Evolutionary conservation across 1,140 invertebrate species (phyloP), one percentile per base, ranked within the genome.

Genomic region (Lordiphosa clarofinis): DNA sequence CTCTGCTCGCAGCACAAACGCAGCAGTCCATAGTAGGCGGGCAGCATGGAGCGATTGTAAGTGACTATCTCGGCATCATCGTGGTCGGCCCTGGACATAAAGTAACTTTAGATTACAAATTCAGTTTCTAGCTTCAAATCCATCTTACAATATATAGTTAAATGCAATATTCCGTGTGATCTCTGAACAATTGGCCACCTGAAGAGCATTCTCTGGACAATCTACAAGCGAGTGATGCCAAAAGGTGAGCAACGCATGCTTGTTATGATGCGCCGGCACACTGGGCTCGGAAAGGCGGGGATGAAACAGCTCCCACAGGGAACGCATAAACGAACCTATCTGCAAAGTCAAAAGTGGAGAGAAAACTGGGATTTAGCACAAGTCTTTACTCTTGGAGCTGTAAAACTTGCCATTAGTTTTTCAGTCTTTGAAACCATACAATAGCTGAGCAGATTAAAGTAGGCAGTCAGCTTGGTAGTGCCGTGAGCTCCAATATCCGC

Each of bases 251-350:
- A 98, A 90, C 4, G 96, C 95, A 90, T 98, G 95, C 89, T 98
- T 98, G 87, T 98, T 98, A 71, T 97, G 96, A 91, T 98, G 96
- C 44, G 97, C 95, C 28, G 96, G 94, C 78, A 98, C 96, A 52
- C 96, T 95, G 2, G 97, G 97, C 90, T 98, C 97, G n/a, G 96
- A 96, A 43, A 98, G 91, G 69, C 96, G 96, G 12, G 96, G 96
- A 90, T 98, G 96, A 89, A 98, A 98, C 44, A 98, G 90, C 63
- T 97, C 94, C 96, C 96, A 98, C 35, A 98, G 89, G 81, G 97
- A 95, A 55, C 94, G 91, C 89, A 98, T 95, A 90, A 96, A 97
- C 87, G 95, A 94, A 48, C 95, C 94, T 88, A 95, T 95, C 94
- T 95, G 89, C 2, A 90, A 90, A 21, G 42, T 7, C 8, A 9